Percentiles rank a stretch among this genome's conserved stretches.
Evolutionary conservation across 2,797 vertebrate genomes (phyloP).

Genomic region (Hylomyscus alleni): DNA sequence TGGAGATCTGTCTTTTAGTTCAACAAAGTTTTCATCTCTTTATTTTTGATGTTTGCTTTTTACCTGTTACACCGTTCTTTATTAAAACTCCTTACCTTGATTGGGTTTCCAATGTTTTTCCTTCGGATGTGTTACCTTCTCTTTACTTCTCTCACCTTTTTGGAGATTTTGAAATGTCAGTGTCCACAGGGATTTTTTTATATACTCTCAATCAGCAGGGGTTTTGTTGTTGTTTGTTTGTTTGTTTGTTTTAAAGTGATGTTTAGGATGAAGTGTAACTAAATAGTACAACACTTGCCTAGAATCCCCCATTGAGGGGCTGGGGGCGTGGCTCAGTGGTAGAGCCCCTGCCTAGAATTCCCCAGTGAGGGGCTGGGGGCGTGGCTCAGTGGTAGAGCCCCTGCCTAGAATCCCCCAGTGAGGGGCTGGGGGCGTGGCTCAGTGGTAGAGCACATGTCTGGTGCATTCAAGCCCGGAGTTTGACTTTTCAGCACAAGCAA

Average conservation of each 20-base stretch:
- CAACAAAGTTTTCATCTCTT: background rate
- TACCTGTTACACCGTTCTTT: background rate
- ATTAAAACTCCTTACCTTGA: background rate
- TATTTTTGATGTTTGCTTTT: background rate
- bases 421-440: background rate
- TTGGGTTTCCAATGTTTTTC: background rate
- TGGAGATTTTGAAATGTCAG: background rate
- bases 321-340: background rate
- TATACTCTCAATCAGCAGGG: background rate
- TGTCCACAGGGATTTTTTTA: background rate
- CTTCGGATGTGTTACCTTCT: background rate
- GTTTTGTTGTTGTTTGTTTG: background rate
- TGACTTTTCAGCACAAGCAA: background rate
- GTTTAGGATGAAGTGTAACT: background rate
- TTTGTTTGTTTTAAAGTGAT: background rate
- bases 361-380: background rate
- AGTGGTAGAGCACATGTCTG: background rate
- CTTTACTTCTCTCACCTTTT: background rate
- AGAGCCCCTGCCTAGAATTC: background rate
- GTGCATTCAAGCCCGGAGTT: background rate
- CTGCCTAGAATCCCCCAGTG: background rate
- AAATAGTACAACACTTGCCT: background rate
- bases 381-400: background rate
- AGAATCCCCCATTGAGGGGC: background rate
- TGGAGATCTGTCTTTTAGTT: background rate